Percentiles rank a stretch among this genome's conserved stretches.
phyloP scores from a whole-genome alignment of 2,888 invertebrate genomes.

The Macrostomum cliftonense region DNA sequence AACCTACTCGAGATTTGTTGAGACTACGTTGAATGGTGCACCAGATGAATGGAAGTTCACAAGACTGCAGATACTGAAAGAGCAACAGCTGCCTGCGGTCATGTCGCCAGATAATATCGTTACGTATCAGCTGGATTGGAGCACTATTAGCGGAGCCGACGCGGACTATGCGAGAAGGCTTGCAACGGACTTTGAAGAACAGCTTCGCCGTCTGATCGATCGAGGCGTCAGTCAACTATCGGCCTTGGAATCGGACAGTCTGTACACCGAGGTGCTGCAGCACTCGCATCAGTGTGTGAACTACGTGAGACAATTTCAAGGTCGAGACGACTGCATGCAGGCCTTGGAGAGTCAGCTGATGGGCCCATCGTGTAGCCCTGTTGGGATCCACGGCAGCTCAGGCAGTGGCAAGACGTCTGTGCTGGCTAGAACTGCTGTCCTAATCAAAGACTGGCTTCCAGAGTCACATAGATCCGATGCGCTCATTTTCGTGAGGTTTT shows the following conservation, averaged over 20 bases:
- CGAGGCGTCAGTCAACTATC: constrained; percentile 7
- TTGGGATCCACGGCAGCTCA: constrained; percentile 16
- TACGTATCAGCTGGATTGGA: too few relatives aligned
- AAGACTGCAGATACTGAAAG: too few relatives aligned
- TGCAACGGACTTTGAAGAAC: constrained; percentile 11
- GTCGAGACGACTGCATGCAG: constrained; percentile 3
- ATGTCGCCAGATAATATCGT: too few relatives aligned
- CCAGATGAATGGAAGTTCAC: too few relatives aligned
- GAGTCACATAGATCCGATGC: constrained; percentile 6
- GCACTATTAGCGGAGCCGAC: neutral
- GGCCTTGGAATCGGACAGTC: constrained; percentile 2
- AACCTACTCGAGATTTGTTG: too few relatives aligned
- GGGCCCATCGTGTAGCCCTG: constrained; percentile 3
- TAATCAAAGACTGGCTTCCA: constrained; percentile 13
- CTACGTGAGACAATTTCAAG: constrained; percentile 14
- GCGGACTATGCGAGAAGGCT: constrained; percentile 13
- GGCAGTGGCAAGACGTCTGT: constrained; percentile 19
- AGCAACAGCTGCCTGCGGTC: too few relatives aligned
- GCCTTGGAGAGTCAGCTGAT: neutral
- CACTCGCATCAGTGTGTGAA: constrained; percentile 13
- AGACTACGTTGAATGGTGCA: too few relatives aligned
- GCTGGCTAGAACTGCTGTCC: constrained; percentile 16
- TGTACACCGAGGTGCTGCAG: constrained; percentile 16
- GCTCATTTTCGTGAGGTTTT: constrained; percentile 14
- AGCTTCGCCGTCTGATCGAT: constrained; percentile 12